Percentiles rank a stretch among this genome's conserved stretches.
phyloP scores from a whole-genome alignment of 2,113 vertebrate species.

The Cyprinodon tularosa region DNA sequence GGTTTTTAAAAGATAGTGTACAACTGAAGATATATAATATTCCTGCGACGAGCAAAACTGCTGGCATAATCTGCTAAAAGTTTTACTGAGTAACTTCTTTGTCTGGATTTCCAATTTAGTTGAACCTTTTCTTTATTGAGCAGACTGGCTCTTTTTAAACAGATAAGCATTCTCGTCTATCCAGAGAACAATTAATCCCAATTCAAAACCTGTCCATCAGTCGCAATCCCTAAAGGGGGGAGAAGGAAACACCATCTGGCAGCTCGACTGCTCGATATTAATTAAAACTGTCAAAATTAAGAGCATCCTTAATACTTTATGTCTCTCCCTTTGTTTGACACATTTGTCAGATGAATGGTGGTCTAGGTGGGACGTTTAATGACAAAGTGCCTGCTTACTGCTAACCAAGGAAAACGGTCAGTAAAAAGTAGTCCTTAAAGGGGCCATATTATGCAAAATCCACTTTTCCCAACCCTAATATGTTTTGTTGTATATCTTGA shows the following conservation, averaged over 20 bases:
- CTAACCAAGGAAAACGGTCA: slow-evolving; percentile 10
- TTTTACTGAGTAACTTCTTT: slow-evolving; percentile 11
- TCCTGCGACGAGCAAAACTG: slow-evolving; percentile 2
- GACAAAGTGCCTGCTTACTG: slow-evolving; percentile 21
- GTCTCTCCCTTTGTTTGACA: slow-evolving; percentile 20
- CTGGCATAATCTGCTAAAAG: neutral
- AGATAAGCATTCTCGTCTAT: neutral
- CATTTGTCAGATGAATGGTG: slow-evolving; percentile 23
- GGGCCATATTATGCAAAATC: neutral
- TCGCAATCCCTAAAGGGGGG: slow-evolving; percentile 32
- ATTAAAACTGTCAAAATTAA: slow-evolving; percentile 54
- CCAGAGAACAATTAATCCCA: slow-evolving; percentile 40
- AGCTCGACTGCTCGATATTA: slow-evolving; percentile 35
- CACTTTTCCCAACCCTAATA: no score
- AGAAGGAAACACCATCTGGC: slow-evolving; percentile 50
- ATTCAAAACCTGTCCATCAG: slow-evolving; percentile 40
- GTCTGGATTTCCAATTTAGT: neutral
- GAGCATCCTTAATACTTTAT: slow-evolving; percentile 38
- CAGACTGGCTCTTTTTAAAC: slow-evolving; percentile 10
- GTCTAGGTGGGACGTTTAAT: slow-evolving; percentile 33
- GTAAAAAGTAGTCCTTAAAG: neutral
- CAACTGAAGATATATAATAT: slow-evolving; percentile 11
- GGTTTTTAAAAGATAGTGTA: slow-evolving; percentile 9
- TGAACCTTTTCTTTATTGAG: slow-evolving; percentile 10
- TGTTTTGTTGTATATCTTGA: no score